phyloP scores from a whole-genome alignment of 2,797 vertebrate genomes.

The Chaetodon trifasciatus region DNA sequence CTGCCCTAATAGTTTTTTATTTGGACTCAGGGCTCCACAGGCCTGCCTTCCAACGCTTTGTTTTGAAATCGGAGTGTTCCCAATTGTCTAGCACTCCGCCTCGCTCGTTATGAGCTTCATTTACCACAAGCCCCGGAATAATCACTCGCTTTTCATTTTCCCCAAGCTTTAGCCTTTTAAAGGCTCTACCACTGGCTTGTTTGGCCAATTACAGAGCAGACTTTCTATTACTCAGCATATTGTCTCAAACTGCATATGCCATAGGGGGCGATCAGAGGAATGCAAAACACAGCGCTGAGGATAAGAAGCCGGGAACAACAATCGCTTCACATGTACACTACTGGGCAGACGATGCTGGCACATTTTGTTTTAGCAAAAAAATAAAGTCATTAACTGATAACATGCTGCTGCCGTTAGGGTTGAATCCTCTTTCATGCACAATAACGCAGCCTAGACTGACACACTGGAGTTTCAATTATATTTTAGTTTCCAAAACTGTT shows the following conservation, averaged over 20 bases:
- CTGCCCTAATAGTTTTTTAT: slow-evolving; percentile 3
- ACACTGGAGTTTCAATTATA: slow-evolving; percentile 42
- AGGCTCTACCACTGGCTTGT: slow-evolving; percentile 60
- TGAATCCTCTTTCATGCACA: slow-evolving; percentile 1
- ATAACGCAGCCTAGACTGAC: slow-evolving; percentile 14
- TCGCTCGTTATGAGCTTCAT: slow-evolving; percentile 75
- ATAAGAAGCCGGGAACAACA: slow-evolving; percentile 61
- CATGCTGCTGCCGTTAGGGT: not conserved
- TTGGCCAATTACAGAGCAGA: slow-evolving; percentile 91
- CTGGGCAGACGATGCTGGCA: not conserved
- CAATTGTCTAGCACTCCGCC: slow-evolving; percentile 60
- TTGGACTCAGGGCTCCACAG: slow-evolving; percentile 26
- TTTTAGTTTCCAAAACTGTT: slow-evolving; percentile 25
- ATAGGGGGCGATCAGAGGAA: slow-evolving; percentile 80
- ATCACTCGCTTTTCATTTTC: slow-evolving; percentile 76
- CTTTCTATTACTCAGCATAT: slow-evolving; percentile 90
- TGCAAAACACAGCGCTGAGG: slow-evolving; percentile 53
- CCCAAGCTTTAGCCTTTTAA: slow-evolving; percentile 67
- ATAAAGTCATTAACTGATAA: slow-evolving; percentile 68
- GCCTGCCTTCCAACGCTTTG: slow-evolving; percentile 31
- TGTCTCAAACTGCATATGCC: slow-evolving; percentile 89
- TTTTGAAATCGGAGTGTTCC: slow-evolving; percentile 61
- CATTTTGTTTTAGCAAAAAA: slow-evolving; percentile 3
- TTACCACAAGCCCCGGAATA: slow-evolving; percentile 75
- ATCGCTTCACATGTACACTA: slow-evolving; percentile 40